A percentile compares a stretch with the other conserved stretches of the same genome.
Conservation (phyloP, 2,113 vertebrate species). For the Thalassarche chlororhynchos region DNA sequence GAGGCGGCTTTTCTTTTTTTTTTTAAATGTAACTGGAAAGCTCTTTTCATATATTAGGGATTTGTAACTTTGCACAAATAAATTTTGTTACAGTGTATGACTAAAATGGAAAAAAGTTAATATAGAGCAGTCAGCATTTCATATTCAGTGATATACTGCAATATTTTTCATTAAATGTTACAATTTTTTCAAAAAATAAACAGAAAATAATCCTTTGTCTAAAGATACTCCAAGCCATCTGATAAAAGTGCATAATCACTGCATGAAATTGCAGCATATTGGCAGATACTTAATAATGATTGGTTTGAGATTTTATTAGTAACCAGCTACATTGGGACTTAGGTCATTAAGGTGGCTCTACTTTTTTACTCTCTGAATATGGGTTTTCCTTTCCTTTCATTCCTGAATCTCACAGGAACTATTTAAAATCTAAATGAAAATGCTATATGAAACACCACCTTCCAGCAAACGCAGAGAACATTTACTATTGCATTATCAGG, state of each 20-base stretch:
- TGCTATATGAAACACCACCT: conserved; percentile 12
- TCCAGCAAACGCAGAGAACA: neutral
- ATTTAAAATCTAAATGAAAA: conserved; percentile 39
- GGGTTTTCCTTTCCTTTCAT: neutral
- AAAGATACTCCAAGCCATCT: neutral
- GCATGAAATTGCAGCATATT: neutral
- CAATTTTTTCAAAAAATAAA: neutral
- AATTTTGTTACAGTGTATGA: neutral
- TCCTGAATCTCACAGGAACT: conserved; percentile 7
- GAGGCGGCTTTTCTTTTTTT: neutral
- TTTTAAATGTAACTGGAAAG: neutral
- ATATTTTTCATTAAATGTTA: conserved; percentile 1
- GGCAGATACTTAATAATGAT: neutral
- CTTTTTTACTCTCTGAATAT: neutral
- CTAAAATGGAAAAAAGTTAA: conserved; percentile 33
- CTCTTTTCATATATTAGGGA: conserved; percentile 39
- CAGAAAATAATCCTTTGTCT: neutral
- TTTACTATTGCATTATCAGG: neutral
- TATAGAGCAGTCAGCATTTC: neutral
- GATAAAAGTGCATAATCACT: neutral
- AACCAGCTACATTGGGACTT: neutral
- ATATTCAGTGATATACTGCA: neutral
- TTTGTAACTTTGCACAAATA: conserved; percentile 54
- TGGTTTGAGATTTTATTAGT: conserved; percentile 15
- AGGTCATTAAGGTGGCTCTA: neutral